A percentile compares a stretch with the other conserved stretches of the same genome.
Evolutionary conservation across 92 coral and sea anemone genomes (phyloP).

Genomic region (Porites lobata): DNA sequence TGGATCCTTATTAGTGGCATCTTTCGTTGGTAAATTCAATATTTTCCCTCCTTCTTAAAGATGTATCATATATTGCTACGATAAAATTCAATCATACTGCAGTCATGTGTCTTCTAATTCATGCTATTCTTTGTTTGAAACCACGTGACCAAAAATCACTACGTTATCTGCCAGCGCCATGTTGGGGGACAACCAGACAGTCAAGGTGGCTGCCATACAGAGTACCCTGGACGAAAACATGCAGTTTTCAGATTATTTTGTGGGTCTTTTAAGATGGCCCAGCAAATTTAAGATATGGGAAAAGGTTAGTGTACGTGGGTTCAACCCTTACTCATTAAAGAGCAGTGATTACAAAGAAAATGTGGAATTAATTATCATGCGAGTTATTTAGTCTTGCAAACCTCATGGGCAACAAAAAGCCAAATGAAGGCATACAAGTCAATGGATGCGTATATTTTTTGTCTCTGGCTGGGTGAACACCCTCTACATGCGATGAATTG

Average conservation of each 20-base stretch:
- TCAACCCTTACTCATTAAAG: conserved; percentile 64
- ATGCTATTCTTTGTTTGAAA: conserved; percentile 41
- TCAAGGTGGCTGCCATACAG: conserved; percentile 22
- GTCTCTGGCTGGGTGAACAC: conserved; percentile 76
- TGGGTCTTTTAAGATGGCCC: conserved; percentile 15
- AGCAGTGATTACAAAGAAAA: conserved; percentile 50
- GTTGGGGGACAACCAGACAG: conserved; percentile 33
- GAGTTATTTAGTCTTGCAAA: conserved; percentile 46
- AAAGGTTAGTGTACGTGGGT: conserved; percentile 53
- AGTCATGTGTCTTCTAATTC: no score
- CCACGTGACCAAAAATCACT: conserved; percentile 40
- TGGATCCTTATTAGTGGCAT: no score
- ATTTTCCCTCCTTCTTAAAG: no score
- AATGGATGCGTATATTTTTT: conserved; percentile 73
- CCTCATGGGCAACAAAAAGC: conserved; percentile 57
- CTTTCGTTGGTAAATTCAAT: no score
- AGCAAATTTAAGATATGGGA: conserved; percentile 47
- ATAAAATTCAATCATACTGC: no score
- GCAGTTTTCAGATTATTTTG: conserved; percentile 44
- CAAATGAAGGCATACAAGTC: conserved; percentile 81
- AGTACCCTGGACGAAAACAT: not conserved
- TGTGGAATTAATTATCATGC: not conserved
- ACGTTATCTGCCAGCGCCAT: conserved; percentile 39
- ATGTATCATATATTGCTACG: no score
- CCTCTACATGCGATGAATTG: conserved; percentile 27